These are phyloP conservation scores for Pandemis corylana DNA, from an alignment of 2,888 invertebrate species.

Conservation along the genomic window DNA sequence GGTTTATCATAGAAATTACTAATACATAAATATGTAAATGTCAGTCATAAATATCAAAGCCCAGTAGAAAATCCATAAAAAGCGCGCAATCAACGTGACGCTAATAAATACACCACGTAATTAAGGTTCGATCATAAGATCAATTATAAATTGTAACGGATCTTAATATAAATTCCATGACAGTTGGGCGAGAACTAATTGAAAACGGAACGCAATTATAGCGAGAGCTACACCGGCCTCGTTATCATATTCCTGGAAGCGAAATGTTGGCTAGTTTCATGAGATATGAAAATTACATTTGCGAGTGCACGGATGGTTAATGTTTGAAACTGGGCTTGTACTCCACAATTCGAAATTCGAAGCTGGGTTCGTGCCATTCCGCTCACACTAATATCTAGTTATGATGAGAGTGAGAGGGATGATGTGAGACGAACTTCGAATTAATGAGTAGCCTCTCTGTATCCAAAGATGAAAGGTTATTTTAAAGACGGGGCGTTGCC, in stretches of 20 bases:
- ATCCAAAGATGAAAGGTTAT: too few species aligned
- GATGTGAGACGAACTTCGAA: too few species aligned
- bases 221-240: constrained; percentile 47
- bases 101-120: constrained; percentile 12
- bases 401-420: too few species aligned
- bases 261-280: constrained; percentile 5
- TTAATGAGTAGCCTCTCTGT: too few species aligned
- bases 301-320: neutral
- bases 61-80: too few species aligned
- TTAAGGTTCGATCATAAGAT: constrained; percentile 17
- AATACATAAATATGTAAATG: too few species aligned
- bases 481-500: too few species aligned
- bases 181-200: constrained; percentile 48
- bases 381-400: too few species aligned
- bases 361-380: too few species aligned
- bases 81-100: neutral
- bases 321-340: neutral
- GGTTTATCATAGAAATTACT: too few species aligned
- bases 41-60: too few species aligned
- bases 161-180: constrained; percentile 51
- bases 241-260: constrained; percentile 30
- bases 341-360: too few species aligned
- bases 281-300: neutral
- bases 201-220: constrained; percentile 53
- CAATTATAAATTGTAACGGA: constrained; percentile 46